Conservation (phyloP, 2,888 invertebrate genomes). For the Eutolmus rufibarbis region DNA sequence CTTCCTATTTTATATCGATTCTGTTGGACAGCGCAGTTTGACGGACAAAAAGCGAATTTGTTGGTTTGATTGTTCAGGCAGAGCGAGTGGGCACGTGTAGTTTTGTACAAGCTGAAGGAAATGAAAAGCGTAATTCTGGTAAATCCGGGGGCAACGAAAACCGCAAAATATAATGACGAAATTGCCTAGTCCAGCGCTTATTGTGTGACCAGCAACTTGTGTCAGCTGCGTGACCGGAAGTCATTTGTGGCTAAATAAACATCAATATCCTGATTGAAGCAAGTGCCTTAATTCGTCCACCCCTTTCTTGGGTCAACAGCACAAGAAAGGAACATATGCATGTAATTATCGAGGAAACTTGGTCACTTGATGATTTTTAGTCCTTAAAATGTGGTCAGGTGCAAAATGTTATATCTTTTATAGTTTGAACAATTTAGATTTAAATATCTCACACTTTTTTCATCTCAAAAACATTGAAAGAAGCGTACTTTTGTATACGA, state of each 20-base stretch:
- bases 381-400: not conserved
- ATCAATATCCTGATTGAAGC: conserved; percentile 51
- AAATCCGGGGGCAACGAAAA: conserved; percentile 4
- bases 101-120: not conserved
- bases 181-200: not conserved
- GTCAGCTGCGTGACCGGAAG: conserved; percentile 52
- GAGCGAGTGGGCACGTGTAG: conserved; percentile 40
- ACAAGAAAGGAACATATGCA: conserved; percentile 43
- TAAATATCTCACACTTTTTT: too few species aligned
- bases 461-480: too few species aligned
- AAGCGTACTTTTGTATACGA: too few species aligned
- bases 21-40: not conserved
- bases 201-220: not conserved
- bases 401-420: not conserved
- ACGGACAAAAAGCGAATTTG: conserved; percentile 44
- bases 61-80: conserved; percentile 38
- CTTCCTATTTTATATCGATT: conserved; percentile 11
- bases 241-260: conserved; percentile 52
- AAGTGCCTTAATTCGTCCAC: conserved; percentile 26
- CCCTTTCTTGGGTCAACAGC: conserved; percentile 36
- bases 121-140: not conserved
- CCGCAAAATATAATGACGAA: conserved; percentile 21
- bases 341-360: conserved; percentile 43
- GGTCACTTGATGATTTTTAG: not conserved
- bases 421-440: not conserved